These are phyloP conservation scores for Epirrhoe alternata DNA, from an alignment of 2,888 invertebrate species.

Conservation along the genomic window DNA sequence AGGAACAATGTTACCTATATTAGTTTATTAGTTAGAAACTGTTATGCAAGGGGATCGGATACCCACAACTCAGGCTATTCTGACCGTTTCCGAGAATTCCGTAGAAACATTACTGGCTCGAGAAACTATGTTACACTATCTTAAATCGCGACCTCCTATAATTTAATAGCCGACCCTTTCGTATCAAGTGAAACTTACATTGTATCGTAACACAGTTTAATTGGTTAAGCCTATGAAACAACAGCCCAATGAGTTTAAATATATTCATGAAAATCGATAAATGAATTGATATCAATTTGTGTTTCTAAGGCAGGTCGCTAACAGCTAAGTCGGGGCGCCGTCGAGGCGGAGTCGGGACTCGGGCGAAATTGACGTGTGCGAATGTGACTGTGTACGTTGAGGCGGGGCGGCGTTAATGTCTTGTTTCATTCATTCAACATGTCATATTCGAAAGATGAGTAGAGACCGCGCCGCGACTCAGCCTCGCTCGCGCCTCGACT, in stretches of 20 bases:
- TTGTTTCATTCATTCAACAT: no score
- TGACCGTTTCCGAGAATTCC: slow-evolving; percentile 8
- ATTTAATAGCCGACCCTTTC: slow-evolving; percentile 48
- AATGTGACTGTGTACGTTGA: no score
- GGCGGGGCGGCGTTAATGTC: no score
- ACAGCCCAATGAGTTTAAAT: not conserved
- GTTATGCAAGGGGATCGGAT: not conserved
- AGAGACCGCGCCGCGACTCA: no score
- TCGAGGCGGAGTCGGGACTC: no score
- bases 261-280: not conserved
- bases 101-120: slow-evolving; percentile 14
- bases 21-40: slow-evolving; percentile 1
- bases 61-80: slow-evolving; percentile 13
- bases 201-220: slow-evolving; percentile 10
- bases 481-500: no score
- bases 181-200: slow-evolving; percentile 11
- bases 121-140: slow-evolving; percentile 37
- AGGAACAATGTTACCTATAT: not conserved
- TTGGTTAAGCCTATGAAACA: not conserved
- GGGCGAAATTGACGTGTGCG: no score
- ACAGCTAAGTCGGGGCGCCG: no score
- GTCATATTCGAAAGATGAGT: no score
- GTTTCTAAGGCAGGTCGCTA: no score
- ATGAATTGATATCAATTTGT: not conserved
- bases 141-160: slow-evolving; percentile 45